These are phyloP conservation scores for Chionomys nivalis DNA, from an alignment of 2,113 vertebrate species.

Conservation along the genomic window DNA sequence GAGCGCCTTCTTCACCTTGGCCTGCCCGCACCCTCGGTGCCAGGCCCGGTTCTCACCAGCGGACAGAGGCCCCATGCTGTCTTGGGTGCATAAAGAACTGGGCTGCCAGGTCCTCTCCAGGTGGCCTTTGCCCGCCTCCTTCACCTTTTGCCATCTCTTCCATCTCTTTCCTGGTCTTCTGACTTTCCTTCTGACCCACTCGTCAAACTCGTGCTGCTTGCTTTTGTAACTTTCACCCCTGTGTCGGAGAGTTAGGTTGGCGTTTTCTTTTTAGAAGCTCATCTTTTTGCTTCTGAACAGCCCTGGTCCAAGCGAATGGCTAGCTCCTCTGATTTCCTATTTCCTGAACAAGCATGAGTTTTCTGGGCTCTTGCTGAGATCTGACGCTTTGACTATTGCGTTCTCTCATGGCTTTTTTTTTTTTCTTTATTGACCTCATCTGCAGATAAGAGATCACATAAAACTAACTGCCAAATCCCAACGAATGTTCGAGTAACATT, in stretches of 20 bases:
- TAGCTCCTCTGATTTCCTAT: neutral
- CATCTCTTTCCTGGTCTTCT: neutral
- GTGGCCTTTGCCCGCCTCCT: conserved; percentile 28
- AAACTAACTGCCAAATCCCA: neutral
- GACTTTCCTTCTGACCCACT: conserved; percentile 31
- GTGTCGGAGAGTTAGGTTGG: neutral
- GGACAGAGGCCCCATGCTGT: conserved; percentile 39
- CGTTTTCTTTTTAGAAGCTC: conserved; percentile 21
- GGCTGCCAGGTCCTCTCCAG: neutral
- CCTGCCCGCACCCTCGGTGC: neutral
- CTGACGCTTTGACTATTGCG: neutral
- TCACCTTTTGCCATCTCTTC: conserved; percentile 21
- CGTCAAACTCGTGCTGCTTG: conserved; percentile 25
- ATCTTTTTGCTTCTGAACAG: conserved; percentile 5
- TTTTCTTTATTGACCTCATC: neutral
- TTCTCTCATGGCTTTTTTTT: neutral
- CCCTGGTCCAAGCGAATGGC: neutral
- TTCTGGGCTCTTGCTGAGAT: neutral
- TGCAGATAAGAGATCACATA: neutral
- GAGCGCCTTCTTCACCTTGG: neutral
- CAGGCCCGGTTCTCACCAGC: neutral
- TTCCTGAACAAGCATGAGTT: neutral
- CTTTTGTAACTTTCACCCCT: conserved; percentile 37
- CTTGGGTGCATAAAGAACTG: conserved; percentile 44
- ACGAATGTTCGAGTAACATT: neutral